Evolutionary conservation across 1,140 invertebrate species (phyloP).

Genomic region (Akabosia matsudoensis): DNA sequence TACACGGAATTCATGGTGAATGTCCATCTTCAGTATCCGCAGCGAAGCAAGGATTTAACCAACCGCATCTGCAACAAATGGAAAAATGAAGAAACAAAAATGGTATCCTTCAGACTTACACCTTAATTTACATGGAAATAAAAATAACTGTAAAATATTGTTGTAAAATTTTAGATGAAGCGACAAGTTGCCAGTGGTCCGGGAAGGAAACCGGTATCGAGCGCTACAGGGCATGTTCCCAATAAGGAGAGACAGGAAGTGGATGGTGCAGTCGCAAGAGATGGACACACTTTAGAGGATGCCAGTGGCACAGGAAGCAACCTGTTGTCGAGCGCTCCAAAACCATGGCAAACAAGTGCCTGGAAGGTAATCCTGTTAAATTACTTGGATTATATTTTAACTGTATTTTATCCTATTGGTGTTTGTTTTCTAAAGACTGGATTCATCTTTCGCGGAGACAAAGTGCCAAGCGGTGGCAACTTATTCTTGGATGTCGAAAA

Average conservation of each 20-base stretch:
- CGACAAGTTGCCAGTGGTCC: background rate
- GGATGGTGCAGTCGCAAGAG: no score
- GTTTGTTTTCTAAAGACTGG: background rate
- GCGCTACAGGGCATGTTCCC: background rate
- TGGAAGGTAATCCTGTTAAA: background rate
- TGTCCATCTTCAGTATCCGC: no score
- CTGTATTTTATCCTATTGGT: background rate
- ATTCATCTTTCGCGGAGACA: constrained; percentile 15
- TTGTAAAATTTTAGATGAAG: no score
- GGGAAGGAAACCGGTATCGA: background rate
- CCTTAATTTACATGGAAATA: no score
- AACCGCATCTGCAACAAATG: no score
- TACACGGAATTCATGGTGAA: no score
- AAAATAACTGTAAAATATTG: no score
- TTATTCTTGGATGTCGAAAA: constrained; percentile 1
- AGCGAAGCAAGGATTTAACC: no score
- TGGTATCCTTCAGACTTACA: no score
- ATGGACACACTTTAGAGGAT: no score
- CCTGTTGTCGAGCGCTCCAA: background rate
- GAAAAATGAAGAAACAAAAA: no score
- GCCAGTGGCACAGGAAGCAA: background rate
- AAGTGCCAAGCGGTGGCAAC: background rate
- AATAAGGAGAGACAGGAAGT: background rate
- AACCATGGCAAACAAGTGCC: background rate
- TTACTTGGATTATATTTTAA: background rate